A percentile compares a stretch with the other conserved stretches of the same genome.
These are phyloP conservation scores for Catocala fraxini DNA, from an alignment of 2,888 invertebrate genomes.

Conservation along the genomic window DNA sequence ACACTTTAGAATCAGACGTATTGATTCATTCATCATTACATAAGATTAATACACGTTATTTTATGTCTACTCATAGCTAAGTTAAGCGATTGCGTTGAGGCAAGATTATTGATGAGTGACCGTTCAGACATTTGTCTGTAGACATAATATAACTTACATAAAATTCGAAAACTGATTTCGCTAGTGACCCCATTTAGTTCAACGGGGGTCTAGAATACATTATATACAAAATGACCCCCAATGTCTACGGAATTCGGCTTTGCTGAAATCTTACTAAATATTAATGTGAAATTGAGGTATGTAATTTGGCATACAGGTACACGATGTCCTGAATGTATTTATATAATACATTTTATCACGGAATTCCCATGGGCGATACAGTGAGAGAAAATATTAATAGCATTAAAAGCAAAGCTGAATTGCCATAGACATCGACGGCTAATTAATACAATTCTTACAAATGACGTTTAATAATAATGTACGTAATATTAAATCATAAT, in stretches of 20 bases:
- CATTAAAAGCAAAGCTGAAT: too few species aligned
- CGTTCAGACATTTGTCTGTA: too few species aligned
- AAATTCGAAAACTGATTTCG: neutral
- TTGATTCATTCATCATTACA: neutral
- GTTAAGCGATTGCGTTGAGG: too few species aligned
- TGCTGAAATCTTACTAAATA: neutral
- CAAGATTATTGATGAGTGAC: too few species aligned
- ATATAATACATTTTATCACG: too few species aligned
- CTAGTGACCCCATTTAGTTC: neutral
- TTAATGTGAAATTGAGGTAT: neutral
- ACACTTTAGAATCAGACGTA: slow-evolving; percentile 21
- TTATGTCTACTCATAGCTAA: neutral
- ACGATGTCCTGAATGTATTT: too few species aligned
- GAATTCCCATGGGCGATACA: too few species aligned
- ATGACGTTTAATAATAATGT: too few species aligned
- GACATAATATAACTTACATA: neutral
- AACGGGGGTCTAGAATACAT: neutral
- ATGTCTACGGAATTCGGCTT: neutral
- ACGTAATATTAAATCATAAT: too few species aligned
- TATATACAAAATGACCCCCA: neutral
- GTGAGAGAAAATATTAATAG: too few species aligned
- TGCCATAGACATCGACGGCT: too few species aligned
- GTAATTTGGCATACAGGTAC: neutral
- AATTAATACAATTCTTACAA: too few species aligned
- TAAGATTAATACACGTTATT: neutral